Base-by-base conservation (phyloP, 2,888 invertebrate species). In the Gymnocheta viridis region DNA sequence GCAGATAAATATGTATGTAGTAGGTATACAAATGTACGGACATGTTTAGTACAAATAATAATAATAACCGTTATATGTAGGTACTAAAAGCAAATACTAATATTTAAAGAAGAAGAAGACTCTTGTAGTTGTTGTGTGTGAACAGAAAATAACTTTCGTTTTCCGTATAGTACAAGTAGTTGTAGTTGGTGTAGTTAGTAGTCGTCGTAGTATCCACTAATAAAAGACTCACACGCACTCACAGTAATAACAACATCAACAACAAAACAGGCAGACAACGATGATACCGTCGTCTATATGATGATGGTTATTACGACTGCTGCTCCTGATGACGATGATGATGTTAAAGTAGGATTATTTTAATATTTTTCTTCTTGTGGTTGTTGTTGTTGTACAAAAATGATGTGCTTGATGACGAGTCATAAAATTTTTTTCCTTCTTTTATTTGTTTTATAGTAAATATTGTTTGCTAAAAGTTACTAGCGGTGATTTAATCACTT, bases 401-500 rank as follows among this genome's bases (percentile, higher is more conserved):
- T 66, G 12, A 9, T 29, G 29, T 49, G 14, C 27, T 62, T 54
- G 54, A 47, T 56, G 44, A 69, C 54, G 41, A 58, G 35, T 70
- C 32, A 38, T n/a, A 56, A 19, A 41, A 62, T 14, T 19, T 41
- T 60, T n/a, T 17, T 32, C 24, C 66, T 60, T 56, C 14, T 27
- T 35, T 0, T 77, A 32, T 69, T 54, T 62, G 22, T 78, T 78
- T 66, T 54, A 44, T 67, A 73, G 66, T 51, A 60, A 81, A 73
- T 58, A 44, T 62, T 51, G 14, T 73, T 69, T 73, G 49, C 24
- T 44, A 38, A 67, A 77, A 64, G 51, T 72, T 76, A 29, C 41
- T 72, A 84, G 85, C 87, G 86, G 86, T 88, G 88, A 85, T 88
- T 87, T 86, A 87, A 87, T 87, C 86, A 85, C 86, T 79, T 70